Percentiles rank a stretch among this genome's conserved stretches.
Conservation (phyloP, 2,113 vertebrate genomes). For the Redunca redunca region DNA sequence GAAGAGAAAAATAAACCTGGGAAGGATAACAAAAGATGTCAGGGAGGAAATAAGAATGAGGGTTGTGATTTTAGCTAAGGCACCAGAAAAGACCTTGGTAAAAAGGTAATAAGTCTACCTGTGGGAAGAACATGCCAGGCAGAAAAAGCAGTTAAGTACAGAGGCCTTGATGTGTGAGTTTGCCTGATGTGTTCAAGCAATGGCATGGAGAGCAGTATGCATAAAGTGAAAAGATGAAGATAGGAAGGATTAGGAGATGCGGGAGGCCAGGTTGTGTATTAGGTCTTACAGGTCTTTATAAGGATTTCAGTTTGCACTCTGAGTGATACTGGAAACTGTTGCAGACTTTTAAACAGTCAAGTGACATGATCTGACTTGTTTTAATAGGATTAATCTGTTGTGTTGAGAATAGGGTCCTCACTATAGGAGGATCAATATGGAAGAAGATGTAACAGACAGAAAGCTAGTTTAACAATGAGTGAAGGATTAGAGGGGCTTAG, state of each 20-base stretch:
- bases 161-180: not conserved
- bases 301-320: not conserved
- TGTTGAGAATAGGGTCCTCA: not conserved
- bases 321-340: not conserved
- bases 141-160: not conserved
- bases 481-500: not conserved
- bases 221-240: not conserved
- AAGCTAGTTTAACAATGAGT: not conserved
- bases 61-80: not conserved
- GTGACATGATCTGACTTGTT: not conserved
- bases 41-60: not conserved
- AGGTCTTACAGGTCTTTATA: not conserved
- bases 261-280: not conserved
- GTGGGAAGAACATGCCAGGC: not conserved
- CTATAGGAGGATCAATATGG: not conserved
- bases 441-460: not conserved
- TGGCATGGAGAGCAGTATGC: not conserved
- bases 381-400: not conserved
- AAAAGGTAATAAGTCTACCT: not conserved
- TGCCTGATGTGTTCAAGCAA: not conserved
- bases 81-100: not conserved
- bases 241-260: not conserved
- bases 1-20: not conserved
- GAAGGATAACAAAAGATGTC: not conserved
- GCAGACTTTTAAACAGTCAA: not conserved